Conservation (phyloP, 2,888 invertebrate genomes). For the Heliconius ismenius region DNA sequence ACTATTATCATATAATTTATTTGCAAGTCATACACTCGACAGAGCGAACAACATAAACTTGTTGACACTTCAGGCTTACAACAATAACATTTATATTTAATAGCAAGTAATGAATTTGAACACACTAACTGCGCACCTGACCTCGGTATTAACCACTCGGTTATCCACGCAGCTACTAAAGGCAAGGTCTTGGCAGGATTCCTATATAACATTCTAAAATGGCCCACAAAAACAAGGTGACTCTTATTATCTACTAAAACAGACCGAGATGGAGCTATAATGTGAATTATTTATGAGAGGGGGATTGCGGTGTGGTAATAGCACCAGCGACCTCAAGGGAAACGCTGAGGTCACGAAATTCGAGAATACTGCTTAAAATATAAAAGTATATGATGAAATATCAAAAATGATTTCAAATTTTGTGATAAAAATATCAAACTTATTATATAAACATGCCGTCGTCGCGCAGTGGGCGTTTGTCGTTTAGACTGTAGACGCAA, state of each 20-base stretch:
- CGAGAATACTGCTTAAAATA: not conserved
- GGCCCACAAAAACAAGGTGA: constrained; percentile 2
- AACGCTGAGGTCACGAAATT: constrained; percentile 13
- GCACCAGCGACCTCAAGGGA: constrained; percentile 11
- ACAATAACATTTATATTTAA: not conserved
- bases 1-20: not conserved
- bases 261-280: not conserved
- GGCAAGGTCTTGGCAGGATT: constrained; percentile 5
- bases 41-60: not conserved
- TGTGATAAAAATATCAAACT: not conserved
- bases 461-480: not conserved
- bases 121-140: not conserved
- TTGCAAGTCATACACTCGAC: not conserved
- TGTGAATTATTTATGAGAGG: constrained; percentile 14
- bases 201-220: constrained; percentile 9
- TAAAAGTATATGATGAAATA: not conserved
- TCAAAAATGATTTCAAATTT: not conserved
- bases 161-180: not conserved
- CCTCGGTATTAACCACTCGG: not conserved
- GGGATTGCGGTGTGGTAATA: constrained; percentile 8
- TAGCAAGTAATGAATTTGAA: not conserved
- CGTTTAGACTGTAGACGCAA: not conserved
- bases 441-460: not conserved
- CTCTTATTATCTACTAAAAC: not conserved
- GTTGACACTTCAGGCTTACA: not conserved